phyloP scores from a whole-genome alignment of 2,797 vertebrate species.

The Eremophila alpestris region DNA sequence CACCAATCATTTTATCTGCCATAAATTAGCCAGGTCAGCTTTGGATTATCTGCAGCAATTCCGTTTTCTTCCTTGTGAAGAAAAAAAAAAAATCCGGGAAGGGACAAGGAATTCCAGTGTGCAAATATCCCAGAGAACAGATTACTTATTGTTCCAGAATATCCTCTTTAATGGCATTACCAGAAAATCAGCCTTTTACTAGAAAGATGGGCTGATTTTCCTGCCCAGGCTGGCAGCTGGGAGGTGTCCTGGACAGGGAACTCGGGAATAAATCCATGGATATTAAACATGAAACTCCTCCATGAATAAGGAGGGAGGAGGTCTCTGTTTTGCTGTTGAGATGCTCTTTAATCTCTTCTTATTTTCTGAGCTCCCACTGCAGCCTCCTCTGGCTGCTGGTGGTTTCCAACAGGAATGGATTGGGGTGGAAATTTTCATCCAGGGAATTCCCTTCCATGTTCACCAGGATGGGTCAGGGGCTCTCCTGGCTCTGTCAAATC shows the following conservation, averaged over 20 bases:
- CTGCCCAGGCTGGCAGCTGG: slow-evolving; percentile 41
- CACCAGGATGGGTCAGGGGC: neutral
- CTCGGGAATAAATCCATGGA: neutral
- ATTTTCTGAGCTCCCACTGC: neutral
- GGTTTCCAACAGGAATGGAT: neutral
- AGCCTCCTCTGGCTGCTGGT: neutral
- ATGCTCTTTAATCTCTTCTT: neutral
- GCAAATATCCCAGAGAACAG: slow-evolving; percentile 44
- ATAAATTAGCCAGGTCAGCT: neutral
- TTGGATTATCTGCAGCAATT: neutral
- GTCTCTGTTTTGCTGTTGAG: neutral
- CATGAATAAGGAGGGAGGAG: neutral
- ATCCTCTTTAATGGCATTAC: slow-evolving; percentile 50
- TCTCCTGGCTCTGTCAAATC: neutral
- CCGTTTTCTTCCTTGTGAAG: neutral
- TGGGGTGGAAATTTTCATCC: neutral
- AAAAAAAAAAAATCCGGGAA: neutral
- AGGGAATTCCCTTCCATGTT: neutral
- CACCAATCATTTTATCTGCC: neutral
- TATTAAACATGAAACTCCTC: neutral
- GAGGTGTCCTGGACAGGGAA: slow-evolving; percentile 40
- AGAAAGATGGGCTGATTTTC: slow-evolving; percentile 57
- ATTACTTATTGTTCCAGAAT: slow-evolving; percentile 46
- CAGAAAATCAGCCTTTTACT: slow-evolving; percentile 24
- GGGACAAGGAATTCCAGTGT: neutral